Evolutionary conservation across 2,113 vertebrate species (phyloP).

Genomic region (Callipepla californica): DNA sequence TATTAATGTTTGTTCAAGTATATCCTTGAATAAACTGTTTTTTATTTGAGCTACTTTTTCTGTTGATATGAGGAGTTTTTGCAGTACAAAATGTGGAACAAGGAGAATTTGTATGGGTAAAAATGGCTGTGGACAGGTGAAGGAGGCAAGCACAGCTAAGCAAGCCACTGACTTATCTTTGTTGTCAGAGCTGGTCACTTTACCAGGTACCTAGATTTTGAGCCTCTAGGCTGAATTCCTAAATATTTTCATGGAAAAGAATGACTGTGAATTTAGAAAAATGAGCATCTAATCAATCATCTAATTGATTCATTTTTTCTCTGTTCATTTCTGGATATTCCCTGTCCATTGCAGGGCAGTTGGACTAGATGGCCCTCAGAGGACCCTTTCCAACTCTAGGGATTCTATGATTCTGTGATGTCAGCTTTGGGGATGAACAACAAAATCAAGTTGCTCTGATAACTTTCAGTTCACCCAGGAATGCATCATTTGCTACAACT

Average conservation of each 20-base stretch:
- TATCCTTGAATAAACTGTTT: not conserved
- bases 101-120: not conserved
- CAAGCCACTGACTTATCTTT: not conserved
- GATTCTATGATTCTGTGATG: no score
- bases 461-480: not conserved
- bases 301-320: slow-evolving; percentile 17
- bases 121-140: not conserved
- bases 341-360: no score
- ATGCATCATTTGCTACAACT: not conserved
- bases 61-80: not conserved
- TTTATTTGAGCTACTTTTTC: not conserved
- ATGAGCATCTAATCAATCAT: not conserved
- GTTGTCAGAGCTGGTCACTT: not conserved
- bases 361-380: no score
- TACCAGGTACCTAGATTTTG: not conserved
- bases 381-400: no score
- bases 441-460: slow-evolving; percentile 18
- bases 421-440: slow-evolving; percentile 11
- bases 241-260: not conserved
- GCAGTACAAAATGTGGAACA: not conserved
- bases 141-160: not conserved
- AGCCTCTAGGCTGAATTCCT: not conserved
- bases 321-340: slow-evolving; percentile 17
- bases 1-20: not conserved
- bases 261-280: not conserved